Percentiles rank a stretch among this genome's conserved stretches.
Evolutionary conservation across 2,113 vertebrate species (phyloP).

Genomic region (Silurus glanis): DNA sequence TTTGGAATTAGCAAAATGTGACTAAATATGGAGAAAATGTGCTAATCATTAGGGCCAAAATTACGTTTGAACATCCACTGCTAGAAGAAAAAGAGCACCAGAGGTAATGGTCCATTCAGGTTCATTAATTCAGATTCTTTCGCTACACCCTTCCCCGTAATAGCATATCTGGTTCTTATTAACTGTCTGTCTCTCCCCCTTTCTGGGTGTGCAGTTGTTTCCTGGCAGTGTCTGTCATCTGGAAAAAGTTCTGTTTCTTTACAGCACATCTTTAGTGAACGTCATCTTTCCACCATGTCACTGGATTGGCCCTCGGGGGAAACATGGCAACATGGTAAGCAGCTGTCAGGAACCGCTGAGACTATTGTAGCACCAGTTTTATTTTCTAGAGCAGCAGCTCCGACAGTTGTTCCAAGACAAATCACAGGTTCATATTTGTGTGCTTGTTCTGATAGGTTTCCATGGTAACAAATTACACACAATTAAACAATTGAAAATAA

Average conservation of each 20-base stretch:
- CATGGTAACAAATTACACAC: not conserved
- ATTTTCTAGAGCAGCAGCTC: not conserved
- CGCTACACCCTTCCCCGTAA: not conserved
- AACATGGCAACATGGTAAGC: not conserved
- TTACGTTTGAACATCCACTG: not conserved
- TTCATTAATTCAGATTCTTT: not conserved
- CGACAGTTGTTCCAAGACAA: not conserved
- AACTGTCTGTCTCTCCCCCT: not conserved
- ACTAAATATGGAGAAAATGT: not conserved
- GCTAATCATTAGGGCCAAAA: not conserved
- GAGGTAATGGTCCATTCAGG: not conserved
- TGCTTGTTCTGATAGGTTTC: not conserved
- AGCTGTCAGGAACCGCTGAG: not conserved
- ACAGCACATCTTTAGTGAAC: not conserved
- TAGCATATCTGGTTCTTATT: constrained; percentile 1
- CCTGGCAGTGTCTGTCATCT: constrained; percentile 18
- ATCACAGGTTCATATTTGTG: not conserved
- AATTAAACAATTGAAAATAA: not conserved
- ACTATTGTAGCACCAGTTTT: not conserved
- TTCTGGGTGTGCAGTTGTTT: constrained; percentile 2
- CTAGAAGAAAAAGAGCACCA: not conserved
- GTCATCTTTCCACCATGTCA: constrained; percentile 17
- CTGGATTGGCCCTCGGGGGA: not conserved
- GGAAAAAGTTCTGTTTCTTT: not conserved
- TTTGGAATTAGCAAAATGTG: not conserved